These are phyloP conservation scores for Sebastes trivittatus DNA, from an alignment of 2,797 vertebrate genomes.

Conservation along the genomic window DNA sequence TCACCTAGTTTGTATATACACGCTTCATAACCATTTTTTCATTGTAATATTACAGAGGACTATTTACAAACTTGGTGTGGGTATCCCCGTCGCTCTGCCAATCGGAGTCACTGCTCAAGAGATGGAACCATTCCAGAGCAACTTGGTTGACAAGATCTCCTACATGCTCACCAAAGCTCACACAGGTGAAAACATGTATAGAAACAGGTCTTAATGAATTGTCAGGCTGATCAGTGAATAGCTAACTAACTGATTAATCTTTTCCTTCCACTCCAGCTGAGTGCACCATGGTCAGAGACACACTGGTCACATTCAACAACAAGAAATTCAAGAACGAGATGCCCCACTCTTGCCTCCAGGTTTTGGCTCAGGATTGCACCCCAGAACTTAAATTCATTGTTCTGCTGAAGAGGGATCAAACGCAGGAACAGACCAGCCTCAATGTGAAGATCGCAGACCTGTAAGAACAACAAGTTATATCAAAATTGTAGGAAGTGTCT, in stretches of 20 bases:
- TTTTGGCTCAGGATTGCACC: constrained; percentile 87
- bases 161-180: constrained; percentile 64
- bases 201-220: background rate
- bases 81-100: constrained; percentile 69
- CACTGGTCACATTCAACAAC: constrained; percentile 70
- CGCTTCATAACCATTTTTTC: background rate
- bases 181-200: constrained; percentile 59
- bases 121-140: constrained; percentile 43
- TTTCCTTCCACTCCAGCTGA: constrained; percentile 49
- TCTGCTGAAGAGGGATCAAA: constrained; percentile 77
- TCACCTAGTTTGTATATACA: background rate
- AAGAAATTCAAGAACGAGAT: constrained; percentile 73
- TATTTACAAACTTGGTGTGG: constrained; percentile 59
- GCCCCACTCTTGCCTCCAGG: constrained; percentile 82
- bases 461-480: constrained; percentile 70
- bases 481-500: background rate
- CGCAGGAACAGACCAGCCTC: constrained; percentile 69
- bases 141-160: constrained; percentile 46
- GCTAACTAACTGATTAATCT: background rate
- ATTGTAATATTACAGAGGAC: constrained; percentile 60
- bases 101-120: constrained; percentile 60
- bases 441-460: constrained; percentile 79
- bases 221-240: background rate
- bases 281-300: constrained; percentile 58
- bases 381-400: constrained; percentile 85